Conservation (phyloP, 2,888 invertebrate species). For the Agrochola circellaris region DNA sequence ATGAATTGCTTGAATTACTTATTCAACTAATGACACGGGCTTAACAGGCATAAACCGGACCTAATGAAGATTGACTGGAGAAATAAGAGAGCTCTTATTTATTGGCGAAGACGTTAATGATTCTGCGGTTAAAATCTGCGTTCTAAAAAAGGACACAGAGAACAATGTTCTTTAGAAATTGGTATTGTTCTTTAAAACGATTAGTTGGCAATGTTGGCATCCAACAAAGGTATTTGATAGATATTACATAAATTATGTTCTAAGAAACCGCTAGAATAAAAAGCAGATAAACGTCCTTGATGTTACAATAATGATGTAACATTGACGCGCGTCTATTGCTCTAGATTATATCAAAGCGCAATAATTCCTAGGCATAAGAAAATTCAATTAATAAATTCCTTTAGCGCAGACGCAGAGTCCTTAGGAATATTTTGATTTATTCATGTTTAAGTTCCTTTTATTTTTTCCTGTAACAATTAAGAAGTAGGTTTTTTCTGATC, state of each 20-base stretch:
- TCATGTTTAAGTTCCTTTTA: slow-evolving; percentile 28
- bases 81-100: slow-evolving; percentile 39
- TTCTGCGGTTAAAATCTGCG: slow-evolving; percentile 35
- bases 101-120: slow-evolving; percentile 25
- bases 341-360: slow-evolving; percentile 49
- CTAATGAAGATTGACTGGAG: slow-evolving; percentile 54
- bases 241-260: slow-evolving; percentile 60
- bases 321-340: slow-evolving; percentile 40
- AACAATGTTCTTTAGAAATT: slow-evolving; percentile 31
- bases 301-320: slow-evolving; percentile 60
- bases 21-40: slow-evolving; percentile 38
- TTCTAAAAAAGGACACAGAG: slow-evolving; percentile 18
- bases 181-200: slow-evolving; percentile 27
- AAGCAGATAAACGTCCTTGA: slow-evolving; percentile 55
- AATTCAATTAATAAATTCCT: slow-evolving; percentile 57
- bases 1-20: slow-evolving; percentile 37
- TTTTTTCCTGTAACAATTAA: slow-evolving; percentile 30
- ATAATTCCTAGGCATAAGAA: slow-evolving; percentile 52
- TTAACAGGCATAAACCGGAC: slow-evolving; percentile 31
- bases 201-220: slow-evolving; percentile 49
- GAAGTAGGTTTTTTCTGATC: slow-evolving; percentile 17
- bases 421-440: slow-evolving; percentile 62
- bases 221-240: slow-evolving; percentile 46
- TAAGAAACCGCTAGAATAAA: slow-evolving; percentile 55
- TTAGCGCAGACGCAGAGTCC: neutral